Evolutionary conservation across 2,888 invertebrate genomes (phyloP), one percentile per base, ranked within the genome.

Genomic region (Steinernema carpocapsae): DNA sequence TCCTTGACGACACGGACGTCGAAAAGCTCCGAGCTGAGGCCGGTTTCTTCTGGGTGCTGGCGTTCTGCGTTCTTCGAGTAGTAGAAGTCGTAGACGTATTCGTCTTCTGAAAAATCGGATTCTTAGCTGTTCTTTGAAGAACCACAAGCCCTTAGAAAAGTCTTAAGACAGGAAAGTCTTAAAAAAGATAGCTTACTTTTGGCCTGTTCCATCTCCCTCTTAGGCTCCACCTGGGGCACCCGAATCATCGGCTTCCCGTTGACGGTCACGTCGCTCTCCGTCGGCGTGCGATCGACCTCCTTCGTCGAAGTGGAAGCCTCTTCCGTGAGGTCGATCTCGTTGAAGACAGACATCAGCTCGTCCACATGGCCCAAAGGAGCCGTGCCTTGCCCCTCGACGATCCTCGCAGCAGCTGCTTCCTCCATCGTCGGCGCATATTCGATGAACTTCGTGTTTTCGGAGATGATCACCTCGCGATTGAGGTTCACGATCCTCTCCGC

Each of bases 51-150:
- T 19, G 64, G 64, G 14, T n/a, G 64, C 64, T 64, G 64, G 12
- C 29, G 24, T 24, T 29, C 26, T 17, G 29, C 14, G 32, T 64
- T 64, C 64, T 64, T 64, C 32, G 64, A 75, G 19, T 79, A 78
- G 74, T 85, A 85, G 75, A 83, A 85, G 74, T 85, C 85, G 77
- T 80, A 85, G 12, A 85, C 84, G 59, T 83, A 75, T 22, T 82
- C 83, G 12, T 81, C 81, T 10, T 76, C 73, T 24, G 26, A 46
- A 32, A 48, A 10, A 10, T 6, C 3, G 29, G 32, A 32, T 26
- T 64, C 17, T 32, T 32, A 37, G 37, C 4, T 3, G 37, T 37
- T 37, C 37, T 37, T 37, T 6, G 37, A 37, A 37, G n/a, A n/a
- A n/a, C n/a, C n/a, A n/a, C n/a, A n/a, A n/a, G n/a, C n/a, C n/a